A percentile compares a stretch with the other conserved stretches of the same genome.
Evolutionary conservation across 2,113 vertebrate species (phyloP).

Genomic region (Maccullochella peelii): DNA sequence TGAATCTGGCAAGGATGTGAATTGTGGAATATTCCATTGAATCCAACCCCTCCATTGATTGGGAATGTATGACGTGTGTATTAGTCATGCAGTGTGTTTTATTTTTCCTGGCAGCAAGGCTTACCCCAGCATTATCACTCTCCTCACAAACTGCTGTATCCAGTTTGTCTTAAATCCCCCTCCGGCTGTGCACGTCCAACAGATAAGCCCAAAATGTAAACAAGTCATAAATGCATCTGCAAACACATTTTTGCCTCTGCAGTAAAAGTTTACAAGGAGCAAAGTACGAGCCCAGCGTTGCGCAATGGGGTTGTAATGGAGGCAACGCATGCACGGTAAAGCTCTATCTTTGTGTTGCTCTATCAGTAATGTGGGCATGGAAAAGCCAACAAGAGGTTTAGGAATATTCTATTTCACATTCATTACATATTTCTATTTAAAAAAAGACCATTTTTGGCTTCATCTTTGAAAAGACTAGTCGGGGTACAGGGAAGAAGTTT

Average conservation of each 20-base stretch:
- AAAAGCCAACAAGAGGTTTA: background rate
- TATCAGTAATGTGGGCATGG: background rate
- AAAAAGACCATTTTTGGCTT: background rate
- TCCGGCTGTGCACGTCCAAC: constrained; percentile 31
- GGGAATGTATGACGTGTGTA: constrained; percentile 79
- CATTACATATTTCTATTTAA: background rate
- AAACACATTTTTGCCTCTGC: constrained; percentile 64
- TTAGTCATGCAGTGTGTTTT: constrained; percentile 79
- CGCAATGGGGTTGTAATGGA: constrained; percentile 34
- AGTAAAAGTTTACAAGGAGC: constrained; percentile 67
- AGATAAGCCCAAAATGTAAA: constrained; percentile 75
- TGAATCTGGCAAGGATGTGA: constrained; percentile 69
- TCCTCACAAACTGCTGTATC: constrained; percentile 54
- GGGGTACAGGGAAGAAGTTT: background rate
- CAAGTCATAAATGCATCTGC: constrained; percentile 68
- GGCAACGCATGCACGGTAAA: constrained; percentile 13
- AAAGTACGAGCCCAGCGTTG: constrained; percentile 56
- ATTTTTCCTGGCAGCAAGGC: constrained; percentile 79
- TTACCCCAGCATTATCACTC: constrained; percentile 64
- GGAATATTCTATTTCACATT: background rate
- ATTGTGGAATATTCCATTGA: constrained; percentile 81
- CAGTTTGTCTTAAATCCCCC: constrained; percentile 60
- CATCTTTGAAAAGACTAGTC: constrained; percentile 17
- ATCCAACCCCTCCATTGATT: constrained; percentile 76
- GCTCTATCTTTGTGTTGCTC: background rate